These are phyloP conservation scores for Nibea albiflora DNA, from an alignment of 2,113 vertebrate species.

Conservation along the genomic window DNA sequence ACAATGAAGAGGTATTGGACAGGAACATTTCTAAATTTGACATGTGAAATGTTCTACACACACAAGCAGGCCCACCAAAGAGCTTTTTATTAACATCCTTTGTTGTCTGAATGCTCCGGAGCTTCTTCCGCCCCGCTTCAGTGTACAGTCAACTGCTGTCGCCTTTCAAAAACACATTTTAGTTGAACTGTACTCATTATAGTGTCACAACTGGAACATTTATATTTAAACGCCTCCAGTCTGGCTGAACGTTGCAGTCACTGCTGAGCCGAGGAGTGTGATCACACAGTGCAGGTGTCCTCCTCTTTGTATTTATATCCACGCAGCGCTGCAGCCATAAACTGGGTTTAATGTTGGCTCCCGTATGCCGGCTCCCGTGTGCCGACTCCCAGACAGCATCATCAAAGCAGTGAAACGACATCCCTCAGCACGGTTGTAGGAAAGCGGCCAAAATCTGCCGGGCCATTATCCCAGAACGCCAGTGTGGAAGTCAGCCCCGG, in stretches of 20 bases:
- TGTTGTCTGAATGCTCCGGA: not conserved
- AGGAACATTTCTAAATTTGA: no score
- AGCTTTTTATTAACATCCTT: not conserved
- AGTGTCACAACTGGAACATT: conserved; percentile 9
- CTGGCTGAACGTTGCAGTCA: not conserved
- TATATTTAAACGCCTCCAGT: conserved; percentile 22
- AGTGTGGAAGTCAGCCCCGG: not conserved
- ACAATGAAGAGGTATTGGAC: no score
- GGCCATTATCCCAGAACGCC: not conserved
- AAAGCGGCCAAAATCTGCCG: not conserved
- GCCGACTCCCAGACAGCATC: not conserved
- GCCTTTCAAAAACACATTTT: not conserved
- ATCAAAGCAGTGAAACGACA: not conserved
- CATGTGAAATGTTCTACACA: not conserved
- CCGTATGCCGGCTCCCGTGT: not conserved
- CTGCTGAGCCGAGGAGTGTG: conserved; percentile 13
- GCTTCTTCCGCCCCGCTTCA: not conserved
- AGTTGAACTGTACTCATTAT: not conserved
- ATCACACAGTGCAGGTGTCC: conserved; percentile 26
- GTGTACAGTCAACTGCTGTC: not conserved
- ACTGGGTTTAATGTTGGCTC: conserved; percentile 7
- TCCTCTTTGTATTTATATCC: conserved; percentile 30
- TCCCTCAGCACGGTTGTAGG: not conserved
- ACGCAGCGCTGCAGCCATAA: not conserved
- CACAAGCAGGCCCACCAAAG: not conserved